Evolutionary conservation across 2,113 vertebrate genomes (phyloP), one percentile per base, ranked within the genome.

Genomic region (Turnix velox): DNA sequence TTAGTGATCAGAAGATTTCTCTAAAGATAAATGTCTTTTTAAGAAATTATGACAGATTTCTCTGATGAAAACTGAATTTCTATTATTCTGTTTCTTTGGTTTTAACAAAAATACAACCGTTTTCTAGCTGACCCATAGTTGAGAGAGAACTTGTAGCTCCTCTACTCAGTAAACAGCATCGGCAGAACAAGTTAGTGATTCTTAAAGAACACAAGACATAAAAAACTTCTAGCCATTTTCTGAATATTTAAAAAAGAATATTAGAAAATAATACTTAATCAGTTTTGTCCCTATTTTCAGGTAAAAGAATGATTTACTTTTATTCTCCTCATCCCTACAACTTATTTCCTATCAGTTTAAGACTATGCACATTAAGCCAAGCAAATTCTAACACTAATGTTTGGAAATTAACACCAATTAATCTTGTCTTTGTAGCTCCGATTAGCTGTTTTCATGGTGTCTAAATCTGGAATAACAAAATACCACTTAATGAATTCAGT

Each of bases 401-500:
- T 55, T 89, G 58, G 62, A 95, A 96, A 92, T 84, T 90, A 92
- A 82, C 84, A 96, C 62, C 42, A 89, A 92, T 82, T 92, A 92
- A 90, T 93, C 78, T 82, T 87, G 66, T 82, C 91, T 93, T 91
- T 91, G 74, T 84, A 87, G 71, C 52, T 90, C 40, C 78, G 57
- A 95, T 75, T 52, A 88, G 62, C 54, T 75, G 77, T 68, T 94
- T 96, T 82, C 74, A 92, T 0, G 1, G 66, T 76, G 55, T 20
- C 49, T 62, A 68, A 87, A 89, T 75, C 1, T 66, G 63, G 62
- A 91, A 68, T 49, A 55, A 80, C 49, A 92, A 94, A 90, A 24
- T 42, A 42, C 57, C 55, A 58, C 42, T 62, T 82, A 69, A 94
- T 82, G 12, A 68, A 79, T 73, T 81, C 80, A 73, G 40, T 23